Evolutionary conservation across 2,113 vertebrate species (phyloP), one percentile per base, ranked within the genome.

Genomic region (Meriones unguiculatus): DNA sequence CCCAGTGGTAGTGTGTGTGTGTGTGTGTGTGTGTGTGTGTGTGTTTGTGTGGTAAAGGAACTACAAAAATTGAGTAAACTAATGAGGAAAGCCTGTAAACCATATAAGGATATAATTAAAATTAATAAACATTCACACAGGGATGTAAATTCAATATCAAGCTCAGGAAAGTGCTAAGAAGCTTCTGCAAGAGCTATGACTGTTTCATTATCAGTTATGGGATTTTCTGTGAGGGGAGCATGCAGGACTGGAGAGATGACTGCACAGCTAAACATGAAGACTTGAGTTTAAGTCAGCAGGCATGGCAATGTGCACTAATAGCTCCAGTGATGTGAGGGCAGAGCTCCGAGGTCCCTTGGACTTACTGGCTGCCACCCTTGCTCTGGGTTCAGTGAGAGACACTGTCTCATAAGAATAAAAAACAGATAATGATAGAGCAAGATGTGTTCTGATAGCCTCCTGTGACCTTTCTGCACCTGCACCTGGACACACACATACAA

Each of bases 81-180:
- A 81, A 96, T 52, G 82, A 95, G 96, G 54, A 89, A 97, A 97
- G 11, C 54, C 89, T 94, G 18, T 85, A 95, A 95, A 85, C 93
- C n/a, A 95, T 95, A 57, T 73, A 91, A 62, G 91, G 80, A n/a
- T 30, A 89, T 88, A 93, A 96, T 88, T 92, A 93, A 96, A 96
- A 95, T 70, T 20, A 6, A 93, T 90, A 75, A 97, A 78, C 50
- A 96, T 96, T 54, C 93, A 86, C 93, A 95, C 96, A 75, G 87
- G 17, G 86, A 50, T 89, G 24, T 65, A 91, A 95, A 86, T 77
- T 91, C 38, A 93, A n/a, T n/a, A 87, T 67, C 38, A 80, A 81
- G 52, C 89, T 77, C 46, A 86, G 91, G 46, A 28, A 90, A 76
- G 90, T 69, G 35, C 65, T 35, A 73, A 85, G 52, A 80, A 65